phyloP scores from a whole-genome alignment of 2,888 invertebrate genomes.

The Conistra vaccinii region DNA sequence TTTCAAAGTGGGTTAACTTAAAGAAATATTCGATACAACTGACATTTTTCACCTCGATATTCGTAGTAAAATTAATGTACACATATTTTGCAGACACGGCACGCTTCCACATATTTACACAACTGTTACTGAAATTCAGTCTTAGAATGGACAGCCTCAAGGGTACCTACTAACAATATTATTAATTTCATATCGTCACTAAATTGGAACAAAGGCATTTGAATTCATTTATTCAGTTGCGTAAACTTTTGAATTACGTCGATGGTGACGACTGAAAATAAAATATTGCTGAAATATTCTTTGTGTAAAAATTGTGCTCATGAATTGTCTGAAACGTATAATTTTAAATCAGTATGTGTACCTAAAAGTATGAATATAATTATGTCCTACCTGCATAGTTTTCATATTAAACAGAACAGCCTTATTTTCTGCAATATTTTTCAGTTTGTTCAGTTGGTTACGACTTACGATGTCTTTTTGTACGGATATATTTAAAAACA shows the following conservation, averaged over 20 bases:
- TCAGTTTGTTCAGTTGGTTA: conserved; percentile 51
- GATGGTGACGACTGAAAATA: conserved; percentile 39
- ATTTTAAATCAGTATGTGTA: neutral
- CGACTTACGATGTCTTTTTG: conserved; percentile 20
- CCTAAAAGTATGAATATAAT: neutral
- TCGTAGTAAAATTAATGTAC: conserved; percentile 50
- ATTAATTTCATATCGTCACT: conserved; percentile 72
- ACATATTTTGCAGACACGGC: conserved; percentile 75
- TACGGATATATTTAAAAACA: conserved; percentile 16
- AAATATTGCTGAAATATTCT: conserved; percentile 4
- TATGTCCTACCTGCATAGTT: neutral
- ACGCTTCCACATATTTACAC: conserved; percentile 84
- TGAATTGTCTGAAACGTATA: neutral
- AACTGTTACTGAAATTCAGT: conserved; percentile 82
- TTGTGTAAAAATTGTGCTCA: conserved; percentile 5
- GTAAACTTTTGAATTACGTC: conserved; percentile 65
- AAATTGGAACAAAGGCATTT: conserved; percentile 79
- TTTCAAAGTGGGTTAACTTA: conserved; percentile 54
- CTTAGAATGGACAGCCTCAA: conserved; percentile 70
- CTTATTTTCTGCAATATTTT: conserved; percentile 17
- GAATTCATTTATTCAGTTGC: conserved; percentile 82
- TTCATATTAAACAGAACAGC: conserved; percentile 4
- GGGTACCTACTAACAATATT: conserved; percentile 62
- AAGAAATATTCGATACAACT: conserved; percentile 68
- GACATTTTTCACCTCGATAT: conserved; percentile 55